Percentiles rank a stretch among this genome's conserved stretches.
Conservation (phyloP, 2,888 invertebrate genomes). For the Crocallis elinguaria region DNA sequence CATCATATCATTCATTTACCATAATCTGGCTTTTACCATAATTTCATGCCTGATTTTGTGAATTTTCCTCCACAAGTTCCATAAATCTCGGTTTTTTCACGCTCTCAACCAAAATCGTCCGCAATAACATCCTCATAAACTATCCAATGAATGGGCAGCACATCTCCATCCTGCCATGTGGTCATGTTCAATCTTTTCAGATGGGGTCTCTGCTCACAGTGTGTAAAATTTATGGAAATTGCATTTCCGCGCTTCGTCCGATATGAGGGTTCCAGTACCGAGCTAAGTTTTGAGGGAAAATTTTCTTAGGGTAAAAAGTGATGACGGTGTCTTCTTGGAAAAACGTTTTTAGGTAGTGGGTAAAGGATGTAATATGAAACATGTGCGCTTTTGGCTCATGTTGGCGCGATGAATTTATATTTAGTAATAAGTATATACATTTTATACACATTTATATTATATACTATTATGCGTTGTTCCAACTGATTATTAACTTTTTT, state of each 20-base stretch:
- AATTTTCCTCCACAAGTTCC: conserved; percentile 16
- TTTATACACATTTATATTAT: too few relatives aligned
- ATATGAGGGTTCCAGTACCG: conserved; percentile 56
- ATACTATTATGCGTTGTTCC: too few relatives aligned
- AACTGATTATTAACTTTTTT: too few relatives aligned
- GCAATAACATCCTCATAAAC: conserved; percentile 48
- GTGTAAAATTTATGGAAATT: conserved; percentile 85
- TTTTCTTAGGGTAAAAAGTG: conserved; percentile 44
- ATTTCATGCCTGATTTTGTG: conserved; percentile 15
- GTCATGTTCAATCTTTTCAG: conserved; percentile 79
- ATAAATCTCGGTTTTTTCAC: conserved; percentile 29
- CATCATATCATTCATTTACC: conserved; percentile 7
- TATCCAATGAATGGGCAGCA: conserved; percentile 41
- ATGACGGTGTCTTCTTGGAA: conserved; percentile 27
- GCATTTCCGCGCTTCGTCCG: conserved; percentile 77
- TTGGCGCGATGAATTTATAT: too few relatives aligned
- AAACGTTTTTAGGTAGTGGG: background rate
- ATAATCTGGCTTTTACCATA: conserved; percentile 12
- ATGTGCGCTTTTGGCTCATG: too few relatives aligned
- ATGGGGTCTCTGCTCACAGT: conserved; percentile 73
- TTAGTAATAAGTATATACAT: too few relatives aligned
- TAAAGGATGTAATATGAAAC: too few relatives aligned
- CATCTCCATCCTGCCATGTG: conserved; percentile 54
- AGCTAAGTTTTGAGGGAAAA: conserved; percentile 48
- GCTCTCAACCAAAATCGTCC: conserved; percentile 27